Conservation (phyloP, 2,113 vertebrate species). For the Limanda limanda region DNA sequence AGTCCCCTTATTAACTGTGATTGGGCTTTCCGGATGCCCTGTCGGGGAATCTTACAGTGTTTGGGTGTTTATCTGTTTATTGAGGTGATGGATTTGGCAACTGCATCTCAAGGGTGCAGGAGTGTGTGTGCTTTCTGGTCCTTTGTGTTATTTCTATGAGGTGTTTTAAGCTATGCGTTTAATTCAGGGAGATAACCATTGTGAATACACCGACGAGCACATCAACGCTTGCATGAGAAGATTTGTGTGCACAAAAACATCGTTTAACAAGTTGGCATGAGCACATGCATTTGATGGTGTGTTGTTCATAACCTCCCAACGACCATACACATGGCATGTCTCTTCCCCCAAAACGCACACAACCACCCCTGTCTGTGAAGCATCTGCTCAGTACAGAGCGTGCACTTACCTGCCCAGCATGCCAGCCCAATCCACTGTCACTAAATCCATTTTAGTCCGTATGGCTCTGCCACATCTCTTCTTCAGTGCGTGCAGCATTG, state of each 20-base stretch:
- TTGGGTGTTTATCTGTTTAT: conserved; percentile 49
- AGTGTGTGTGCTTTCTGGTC: neutral
- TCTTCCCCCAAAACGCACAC: neutral
- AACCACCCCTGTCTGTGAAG: conserved; percentile 18
- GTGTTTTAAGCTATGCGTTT: neutral
- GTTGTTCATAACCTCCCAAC: neutral
- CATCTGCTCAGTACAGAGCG: conserved; percentile 50
- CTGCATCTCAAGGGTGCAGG: conserved; percentile 3
- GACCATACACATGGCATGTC: neutral
- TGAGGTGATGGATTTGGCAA: conserved; percentile 21
- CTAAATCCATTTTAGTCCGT: conserved; percentile 65
- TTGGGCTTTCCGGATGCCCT: conserved; percentile 61
- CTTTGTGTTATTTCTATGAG: neutral
- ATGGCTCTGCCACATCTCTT: conserved; percentile 27
- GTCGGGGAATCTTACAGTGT: conserved; percentile 37
- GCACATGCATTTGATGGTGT: neutral
- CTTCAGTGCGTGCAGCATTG: neutral
- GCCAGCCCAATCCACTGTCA: conserved; percentile 21
- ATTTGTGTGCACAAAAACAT: neutral
- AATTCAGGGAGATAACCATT: no score
- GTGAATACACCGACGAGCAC: neutral
- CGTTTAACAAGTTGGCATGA: neutral
- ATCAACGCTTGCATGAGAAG: neutral
- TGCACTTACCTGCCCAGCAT: conserved; percentile 57
- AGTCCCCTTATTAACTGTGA: conserved; percentile 68